These are phyloP conservation scores for Scaeva pyrastri DNA, from an alignment of 2,888 invertebrate species.

Conservation along the genomic window DNA sequence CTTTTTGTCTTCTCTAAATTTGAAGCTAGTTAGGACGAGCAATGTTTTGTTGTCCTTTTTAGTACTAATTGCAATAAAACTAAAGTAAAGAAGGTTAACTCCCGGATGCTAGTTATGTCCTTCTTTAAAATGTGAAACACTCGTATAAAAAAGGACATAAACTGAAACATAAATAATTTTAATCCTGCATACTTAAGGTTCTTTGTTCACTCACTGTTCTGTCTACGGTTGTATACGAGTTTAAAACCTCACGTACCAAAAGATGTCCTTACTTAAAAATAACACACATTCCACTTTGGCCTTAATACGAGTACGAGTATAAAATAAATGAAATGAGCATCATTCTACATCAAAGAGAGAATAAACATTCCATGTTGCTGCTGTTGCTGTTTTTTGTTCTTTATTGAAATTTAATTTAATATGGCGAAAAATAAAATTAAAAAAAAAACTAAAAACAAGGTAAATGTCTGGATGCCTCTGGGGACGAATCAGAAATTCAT, in stretches of 20 bases:
- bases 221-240: no score
- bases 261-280: conserved; percentile 4
- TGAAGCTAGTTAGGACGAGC: not conserved
- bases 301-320: no score
- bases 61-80: conserved; percentile 6
- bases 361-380: conserved; percentile 1
- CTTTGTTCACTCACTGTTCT: conserved; percentile 1
- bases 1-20: not conserved
- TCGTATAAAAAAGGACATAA: conserved; percentile 24
- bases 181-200: conserved; percentile 17
- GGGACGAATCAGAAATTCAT: conserved; percentile 10
- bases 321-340: conserved; percentile 26
- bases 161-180: conserved; percentile 23
- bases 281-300: not conserved
- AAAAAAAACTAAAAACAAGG: not conserved
- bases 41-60: not conserved
- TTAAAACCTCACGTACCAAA: not conserved
- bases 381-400: conserved; percentile 1
- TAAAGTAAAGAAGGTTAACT: not conserved
- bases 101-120: not conserved
- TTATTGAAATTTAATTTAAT: conserved; percentile 14
- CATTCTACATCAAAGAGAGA: conserved; percentile 7
- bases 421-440: no score
- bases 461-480: not conserved
- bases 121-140: conserved; percentile 16